Conservation (phyloP, 2,888 invertebrate species). For the Hoplodrina blanda region DNA sequence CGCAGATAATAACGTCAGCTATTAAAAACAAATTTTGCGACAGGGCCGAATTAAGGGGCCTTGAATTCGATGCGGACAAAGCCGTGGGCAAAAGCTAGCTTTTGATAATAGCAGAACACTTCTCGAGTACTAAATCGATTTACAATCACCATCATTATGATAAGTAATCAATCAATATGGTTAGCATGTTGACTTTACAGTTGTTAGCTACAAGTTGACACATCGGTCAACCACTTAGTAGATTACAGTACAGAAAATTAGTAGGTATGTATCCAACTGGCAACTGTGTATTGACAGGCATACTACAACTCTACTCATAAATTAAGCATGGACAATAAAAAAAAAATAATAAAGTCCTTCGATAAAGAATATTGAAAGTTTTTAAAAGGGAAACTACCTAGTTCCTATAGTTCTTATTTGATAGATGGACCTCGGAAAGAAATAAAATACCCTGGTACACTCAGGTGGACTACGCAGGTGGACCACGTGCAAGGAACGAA, state of each 20-base stretch:
- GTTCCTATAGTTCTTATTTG: too few relatives aligned
- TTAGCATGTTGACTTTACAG: slow-evolving; percentile 30
- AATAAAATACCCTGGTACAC: too few relatives aligned
- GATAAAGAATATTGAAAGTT: too few relatives aligned
- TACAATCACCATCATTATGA: slow-evolving; percentile 6
- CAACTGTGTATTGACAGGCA: not conserved
- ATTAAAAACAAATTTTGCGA: too few relatives aligned
- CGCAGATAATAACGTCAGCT: too few relatives aligned
- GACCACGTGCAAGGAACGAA: too few relatives aligned
- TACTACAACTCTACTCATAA: not conserved
- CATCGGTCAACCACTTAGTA: slow-evolving; percentile 30
- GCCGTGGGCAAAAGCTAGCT: too few relatives aligned
- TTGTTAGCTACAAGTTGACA: slow-evolving; percentile 19
- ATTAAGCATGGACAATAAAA: not conserved
- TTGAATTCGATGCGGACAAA: too few relatives aligned
- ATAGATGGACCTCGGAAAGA: too few relatives aligned
- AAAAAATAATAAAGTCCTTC: not conserved
- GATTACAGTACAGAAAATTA: slow-evolving; percentile 11
- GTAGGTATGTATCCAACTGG: not conserved
- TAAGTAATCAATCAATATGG: slow-evolving; percentile 35
- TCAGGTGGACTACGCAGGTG: too few relatives aligned
- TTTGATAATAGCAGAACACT: not conserved
- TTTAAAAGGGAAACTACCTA: too few relatives aligned
- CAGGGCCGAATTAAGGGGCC: too few relatives aligned
- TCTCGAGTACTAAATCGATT: not conserved